Evolutionary conservation across 2,888 invertebrate species (phyloP), one percentile per base, ranked within the genome.

Genomic region (Cloeon dipterum): DNA sequence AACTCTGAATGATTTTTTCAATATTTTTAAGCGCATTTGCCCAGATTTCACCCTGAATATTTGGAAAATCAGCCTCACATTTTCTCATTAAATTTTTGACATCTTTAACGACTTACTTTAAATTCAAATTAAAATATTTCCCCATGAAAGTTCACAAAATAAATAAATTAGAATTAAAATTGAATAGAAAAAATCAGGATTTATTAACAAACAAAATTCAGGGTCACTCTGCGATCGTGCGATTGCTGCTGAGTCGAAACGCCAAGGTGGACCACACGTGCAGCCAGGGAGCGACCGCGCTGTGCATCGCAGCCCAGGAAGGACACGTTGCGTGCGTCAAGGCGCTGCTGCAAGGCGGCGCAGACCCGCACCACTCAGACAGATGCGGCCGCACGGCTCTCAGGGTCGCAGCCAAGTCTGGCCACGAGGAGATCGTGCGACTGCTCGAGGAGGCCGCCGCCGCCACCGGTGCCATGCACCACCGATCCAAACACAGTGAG

Each of bases 241-340:
- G 75, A 40, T 61, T 86, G 26, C 59, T 86, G 11, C 62, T 93
- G 32, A 72, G 74, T 48, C 71, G 73, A 46, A 83, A 83, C 4
- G 89, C 91, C 0, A 56, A 66, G 39, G 79, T 86, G 14, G 75
- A 88, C 57, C 88, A 89, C 46, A 79, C 83, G 0, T 93, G 93
- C 53, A 83, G 86, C 50, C 91, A 91, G 61, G 93, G 93, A 17
- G 93, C 93, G 34, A 91, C 93, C 11, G 89, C 93, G 7, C 62
- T 94, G 42, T 75, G 89, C 47, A 91, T 94, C 40, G 91, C 93
- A 0, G 85, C 93, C 1, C 93, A 93, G 56, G 93, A 93, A 55
- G 93, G 93, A 0, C 91, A 91, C 51, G 85, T 86, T 47, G 76
- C 79, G 42, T 91, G 91, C 49, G 93, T 93, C 1, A 63, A 81